A percentile compares a stretch with the other conserved stretches of the same genome.
phyloP scores from a whole-genome alignment of 2,797 vertebrate species.

The Ctenosaura bakeri region DNA sequence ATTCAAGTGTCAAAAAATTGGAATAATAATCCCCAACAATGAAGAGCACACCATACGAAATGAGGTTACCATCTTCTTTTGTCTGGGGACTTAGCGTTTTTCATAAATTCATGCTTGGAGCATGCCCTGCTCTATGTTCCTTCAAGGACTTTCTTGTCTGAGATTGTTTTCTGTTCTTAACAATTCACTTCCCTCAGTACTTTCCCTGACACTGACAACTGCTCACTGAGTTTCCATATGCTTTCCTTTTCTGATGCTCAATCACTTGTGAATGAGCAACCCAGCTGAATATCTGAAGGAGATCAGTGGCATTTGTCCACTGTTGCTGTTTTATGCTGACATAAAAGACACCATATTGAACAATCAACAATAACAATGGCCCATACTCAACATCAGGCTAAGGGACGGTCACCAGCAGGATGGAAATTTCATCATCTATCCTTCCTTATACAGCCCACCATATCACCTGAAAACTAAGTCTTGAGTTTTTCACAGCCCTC shows the following conservation, averaged over 20 bases:
- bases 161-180: conserved; percentile 73
- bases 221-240: conserved; percentile 74
- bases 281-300: conserved; percentile 68
- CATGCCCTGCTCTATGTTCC: conserved; percentile 68
- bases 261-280: conserved; percentile 76
- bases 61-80: conserved; percentile 74
- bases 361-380: conserved; percentile 29
- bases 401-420: not conserved
- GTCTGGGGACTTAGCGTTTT: conserved; percentile 69
- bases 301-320: conserved; percentile 57
- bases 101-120: conserved; percentile 74
- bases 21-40: conserved; percentile 75
- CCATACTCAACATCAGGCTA: not conserved
- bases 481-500: no score
- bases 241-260: conserved; percentile 70
- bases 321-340: conserved; percentile 67
- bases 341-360: conserved; percentile 69
- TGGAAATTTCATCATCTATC: not conserved
- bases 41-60: conserved; percentile 64
- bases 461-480: not conserved
- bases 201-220: conserved; percentile 72
- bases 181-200: conserved; percentile 73
- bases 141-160: conserved; percentile 76
- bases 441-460: not conserved
- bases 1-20: conserved; percentile 79